These are phyloP conservation scores for Actinemys pallida DNA, from an alignment of 2,113 vertebrate genomes.

Conservation along the genomic window DNA sequence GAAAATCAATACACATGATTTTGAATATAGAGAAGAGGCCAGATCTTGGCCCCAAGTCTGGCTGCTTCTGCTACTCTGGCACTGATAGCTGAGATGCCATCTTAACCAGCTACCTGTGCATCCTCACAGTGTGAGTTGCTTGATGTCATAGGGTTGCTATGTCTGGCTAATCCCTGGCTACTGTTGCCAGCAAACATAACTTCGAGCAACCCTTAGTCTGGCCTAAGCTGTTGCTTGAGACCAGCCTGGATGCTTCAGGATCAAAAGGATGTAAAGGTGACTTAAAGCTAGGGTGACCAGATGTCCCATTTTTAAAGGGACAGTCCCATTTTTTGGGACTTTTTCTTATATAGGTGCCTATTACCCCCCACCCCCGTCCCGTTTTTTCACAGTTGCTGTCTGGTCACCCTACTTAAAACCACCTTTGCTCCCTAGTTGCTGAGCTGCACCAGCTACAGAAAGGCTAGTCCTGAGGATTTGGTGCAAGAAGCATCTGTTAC, in stretches of 20 bases:
- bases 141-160: neutral
- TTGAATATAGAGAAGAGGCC: neutral
- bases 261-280: neutral
- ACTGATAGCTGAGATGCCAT: neutral
- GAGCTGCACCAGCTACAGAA: neutral
- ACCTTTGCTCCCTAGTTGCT: neutral
- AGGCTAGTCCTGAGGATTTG: neutral
- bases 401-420: neutral
- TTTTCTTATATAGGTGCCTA: too few species aligned
- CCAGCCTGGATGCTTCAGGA: neutral
- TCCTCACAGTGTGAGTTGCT: neutral
- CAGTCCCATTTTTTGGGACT: too few species aligned
- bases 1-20: neutral
- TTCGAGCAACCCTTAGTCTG: neutral
- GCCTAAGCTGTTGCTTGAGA: neutral
- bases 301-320: too few species aligned
- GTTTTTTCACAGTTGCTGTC: too few species aligned
- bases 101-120: neutral
- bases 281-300: neutral
- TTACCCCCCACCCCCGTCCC: too few species aligned
- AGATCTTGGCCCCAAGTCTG: neutral
- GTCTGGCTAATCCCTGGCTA: neutral
- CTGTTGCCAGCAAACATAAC: neutral
- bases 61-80: neutral
- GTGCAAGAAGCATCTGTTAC: neutral